Conservation (phyloP, 2,113 vertebrate species). For the Pagrus major region DNA sequence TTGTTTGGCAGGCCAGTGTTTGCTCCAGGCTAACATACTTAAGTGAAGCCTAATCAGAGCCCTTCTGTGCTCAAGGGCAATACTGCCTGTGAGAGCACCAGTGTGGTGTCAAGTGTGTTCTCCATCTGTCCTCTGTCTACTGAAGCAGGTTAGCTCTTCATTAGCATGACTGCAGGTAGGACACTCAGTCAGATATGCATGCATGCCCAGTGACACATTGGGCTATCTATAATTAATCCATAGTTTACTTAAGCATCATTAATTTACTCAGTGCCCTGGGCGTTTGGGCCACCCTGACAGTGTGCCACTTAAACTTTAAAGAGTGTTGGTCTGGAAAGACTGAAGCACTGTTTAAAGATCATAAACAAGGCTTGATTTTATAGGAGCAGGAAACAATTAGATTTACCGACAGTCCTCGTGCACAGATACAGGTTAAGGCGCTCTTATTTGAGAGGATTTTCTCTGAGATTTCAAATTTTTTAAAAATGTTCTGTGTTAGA, state of each 20-base stretch:
- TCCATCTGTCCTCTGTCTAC: conserved; percentile 55
- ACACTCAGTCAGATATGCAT: conserved; percentile 45
- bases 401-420: background rate
- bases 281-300: conserved; percentile 32
- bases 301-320: conserved; percentile 64
- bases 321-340: conserved; percentile 33
- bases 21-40: conserved; percentile 40
- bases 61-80: conserved; percentile 59
- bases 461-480: background rate
- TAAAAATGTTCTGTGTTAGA: background rate
- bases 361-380: conserved; percentile 10
- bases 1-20: conserved; percentile 35
- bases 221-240: conserved; percentile 74
- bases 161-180: conserved; percentile 57
- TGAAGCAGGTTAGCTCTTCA: conserved; percentile 55
- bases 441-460: background rate
- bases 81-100: conserved; percentile 43
- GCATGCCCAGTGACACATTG: conserved; percentile 61
- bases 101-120: conserved; percentile 50
- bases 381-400: background rate
- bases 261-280: conserved; percentile 63
- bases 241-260: conserved; percentile 78
- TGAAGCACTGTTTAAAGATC: conserved; percentile 20
- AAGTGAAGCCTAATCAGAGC: conserved; percentile 65
- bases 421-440: background rate